Evolutionary conservation across 2,888 invertebrate genomes (phyloP).

Genomic region (Cistogaster globosa): DNA sequence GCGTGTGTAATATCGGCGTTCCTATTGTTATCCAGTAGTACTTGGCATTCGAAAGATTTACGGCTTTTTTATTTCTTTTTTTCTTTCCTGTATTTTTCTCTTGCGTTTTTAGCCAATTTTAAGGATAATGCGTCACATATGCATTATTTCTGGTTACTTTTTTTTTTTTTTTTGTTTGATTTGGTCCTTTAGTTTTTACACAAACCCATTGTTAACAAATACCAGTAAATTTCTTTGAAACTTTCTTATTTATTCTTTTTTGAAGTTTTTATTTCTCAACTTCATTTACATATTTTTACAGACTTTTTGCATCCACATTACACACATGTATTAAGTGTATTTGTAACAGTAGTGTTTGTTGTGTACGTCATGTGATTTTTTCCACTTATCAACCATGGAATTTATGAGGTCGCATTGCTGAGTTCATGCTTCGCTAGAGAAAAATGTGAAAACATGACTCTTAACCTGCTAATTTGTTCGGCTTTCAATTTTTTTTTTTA

Average conservation of each 20-base stretch:
- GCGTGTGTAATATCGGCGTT: slow-evolving; percentile 46
- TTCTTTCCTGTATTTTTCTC: slow-evolving; percentile 12
- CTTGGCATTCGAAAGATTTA: slow-evolving; percentile 69
- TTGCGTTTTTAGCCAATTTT: slow-evolving; percentile 62
- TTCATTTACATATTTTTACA: slow-evolving; percentile 58
- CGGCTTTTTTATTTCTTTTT: slow-evolving; percentile 57
- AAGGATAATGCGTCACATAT: slow-evolving; percentile 68
- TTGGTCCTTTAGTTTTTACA: slow-evolving; percentile 4
- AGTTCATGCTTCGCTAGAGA: slow-evolving; percentile 56
- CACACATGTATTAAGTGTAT: neutral
- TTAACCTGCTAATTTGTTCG: slow-evolving; percentile 71
- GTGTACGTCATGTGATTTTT: slow-evolving; percentile 57
- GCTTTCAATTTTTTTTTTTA: slow-evolving; percentile 33
- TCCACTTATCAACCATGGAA: slow-evolving; percentile 69
- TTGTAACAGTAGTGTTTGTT: slow-evolving; percentile 1
- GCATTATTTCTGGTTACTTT: slow-evolving; percentile 49
- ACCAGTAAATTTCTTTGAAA: slow-evolving; percentile 33
- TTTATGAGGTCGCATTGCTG: slow-evolving; percentile 65
- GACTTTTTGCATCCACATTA: neutral
- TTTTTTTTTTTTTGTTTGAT: neutral
- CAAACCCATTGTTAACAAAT: slow-evolving; percentile 29
- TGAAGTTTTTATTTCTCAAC: neutral
- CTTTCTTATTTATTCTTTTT: slow-evolving; percentile 25
- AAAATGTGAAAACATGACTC: slow-evolving; percentile 69
- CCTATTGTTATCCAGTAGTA: slow-evolving; percentile 58